Evolutionary conservation across 1,140 invertebrate species (phyloP), one percentile per base, ranked within the genome.

Genomic region (Heliconius congener): DNA sequence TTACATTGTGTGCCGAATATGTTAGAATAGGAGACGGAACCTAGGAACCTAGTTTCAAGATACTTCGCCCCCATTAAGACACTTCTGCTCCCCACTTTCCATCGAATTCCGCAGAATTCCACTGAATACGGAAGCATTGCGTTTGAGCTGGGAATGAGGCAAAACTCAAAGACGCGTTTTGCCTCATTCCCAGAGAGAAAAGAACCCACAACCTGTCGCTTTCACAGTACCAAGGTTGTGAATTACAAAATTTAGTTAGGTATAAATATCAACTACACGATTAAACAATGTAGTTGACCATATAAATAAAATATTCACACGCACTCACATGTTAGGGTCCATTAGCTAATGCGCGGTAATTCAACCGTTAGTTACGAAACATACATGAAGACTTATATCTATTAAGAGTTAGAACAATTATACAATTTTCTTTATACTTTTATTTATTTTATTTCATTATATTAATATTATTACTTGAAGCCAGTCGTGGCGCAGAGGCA

Each of bases 261-360:
- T 13, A 60, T 3, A 60, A 60, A 27, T 27, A 5, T 27, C 30
- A 30, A 66, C 27, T 11, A 27, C n/a, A 13, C 23, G 13, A 66
- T 2, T 3, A 27, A 66, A 66, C 3, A 27, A 66, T 3, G 23
- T 11, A n/a, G 57, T 27, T 27, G n/a, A 5, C 13, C 23, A 23
- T 30, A 66, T 3, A 66, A 66, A 66, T 66, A 30, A 66, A 66
- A 66, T 66, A 30, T 66, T 16, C 27, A 30, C 60, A 66, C 60
- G 11, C 60, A 66, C 60, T 66, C 60, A 27, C 13, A 2, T n/a
- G 60, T 66, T 27, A 66, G 60, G 27, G 23, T 66, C 27, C 60
- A 66, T 66, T 66, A 66, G 60, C 60, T 66, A 66, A 66, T 66
- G 60, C 60, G 11, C 60, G 23, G 11, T 27, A 27, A 27, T 66